phyloP scores from a whole-genome alignment of 2,113 vertebrate genomes.

The Crotalus helleri region DNA sequence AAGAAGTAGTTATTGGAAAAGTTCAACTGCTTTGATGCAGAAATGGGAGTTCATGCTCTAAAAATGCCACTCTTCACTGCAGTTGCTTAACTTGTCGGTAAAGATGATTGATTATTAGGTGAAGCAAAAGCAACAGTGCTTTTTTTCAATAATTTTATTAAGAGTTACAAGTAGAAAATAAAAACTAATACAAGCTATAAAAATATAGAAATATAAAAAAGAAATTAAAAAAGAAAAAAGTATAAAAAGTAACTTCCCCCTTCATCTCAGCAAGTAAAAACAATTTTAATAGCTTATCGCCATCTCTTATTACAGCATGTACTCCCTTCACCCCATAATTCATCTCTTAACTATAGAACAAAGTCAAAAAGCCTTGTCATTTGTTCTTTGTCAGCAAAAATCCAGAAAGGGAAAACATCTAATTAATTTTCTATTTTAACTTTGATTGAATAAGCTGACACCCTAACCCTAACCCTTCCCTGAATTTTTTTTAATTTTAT shows the following conservation, averaged over 20 bases:
- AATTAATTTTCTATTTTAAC: not conserved
- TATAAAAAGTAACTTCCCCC: not conserved
- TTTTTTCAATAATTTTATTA: not conserved
- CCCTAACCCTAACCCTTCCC: not conserved
- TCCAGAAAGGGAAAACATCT: not conserved
- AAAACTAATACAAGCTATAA: not conserved
- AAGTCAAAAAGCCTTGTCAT: not conserved
- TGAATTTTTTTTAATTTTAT: not conserved
- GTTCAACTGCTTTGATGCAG: not conserved
- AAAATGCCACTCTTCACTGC: not conserved
- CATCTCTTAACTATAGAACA: not conserved
- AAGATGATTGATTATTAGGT: not conserved
- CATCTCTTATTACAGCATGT: not conserved
- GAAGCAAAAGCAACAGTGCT: rapidly evolving
- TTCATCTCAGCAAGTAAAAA: not conserved
- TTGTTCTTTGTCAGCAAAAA: not conserved
- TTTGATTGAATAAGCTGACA: not conserved
- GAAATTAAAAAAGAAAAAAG: not conserved
- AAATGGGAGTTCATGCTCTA: not conserved
- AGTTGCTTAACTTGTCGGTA: rapidly evolving
- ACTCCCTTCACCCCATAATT: not conserved
- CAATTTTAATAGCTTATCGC: not conserved
- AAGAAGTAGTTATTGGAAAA: not conserved
- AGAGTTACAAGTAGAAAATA: not conserved
- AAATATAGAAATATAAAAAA: not conserved